phyloP scores from a whole-genome alignment of 2,797 vertebrate genomes.

The Spheniscus humboldti region DNA sequence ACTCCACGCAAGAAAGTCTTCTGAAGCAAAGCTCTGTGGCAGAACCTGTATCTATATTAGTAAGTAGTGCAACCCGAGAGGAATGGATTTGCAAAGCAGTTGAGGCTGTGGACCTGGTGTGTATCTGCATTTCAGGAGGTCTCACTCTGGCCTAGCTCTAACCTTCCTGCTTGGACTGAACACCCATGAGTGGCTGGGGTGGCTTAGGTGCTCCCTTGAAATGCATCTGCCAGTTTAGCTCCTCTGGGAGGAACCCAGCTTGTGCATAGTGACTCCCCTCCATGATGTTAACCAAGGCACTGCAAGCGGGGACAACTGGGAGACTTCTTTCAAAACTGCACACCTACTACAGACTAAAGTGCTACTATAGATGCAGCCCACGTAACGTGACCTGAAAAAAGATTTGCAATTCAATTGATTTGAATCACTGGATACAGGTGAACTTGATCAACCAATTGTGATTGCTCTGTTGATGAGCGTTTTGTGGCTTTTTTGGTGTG shows the following conservation, averaged over 20 bases:
- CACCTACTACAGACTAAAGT: neutral
- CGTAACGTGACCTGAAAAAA: neutral
- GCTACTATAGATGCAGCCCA: neutral
- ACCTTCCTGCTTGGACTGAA: neutral
- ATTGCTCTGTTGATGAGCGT: neutral
- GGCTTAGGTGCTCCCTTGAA: neutral
- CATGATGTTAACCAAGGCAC: accelerated
- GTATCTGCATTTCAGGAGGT: neutral
- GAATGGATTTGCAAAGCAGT: neutral
- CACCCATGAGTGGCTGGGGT: neutral
- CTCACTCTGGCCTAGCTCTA: neutral
- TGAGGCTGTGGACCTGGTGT: neutral
- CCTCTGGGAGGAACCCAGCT: neutral
- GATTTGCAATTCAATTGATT: neutral
- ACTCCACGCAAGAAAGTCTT: neutral
- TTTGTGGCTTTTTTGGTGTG: neutral
- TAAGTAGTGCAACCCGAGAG: neutral
- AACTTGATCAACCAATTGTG: neutral
- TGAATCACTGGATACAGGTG: neutral
- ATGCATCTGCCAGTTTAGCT: neutral
- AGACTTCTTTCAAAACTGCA: neutral
- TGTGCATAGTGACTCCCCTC: neutral
- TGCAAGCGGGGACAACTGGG: neutral
- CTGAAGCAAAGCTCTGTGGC: neutral
- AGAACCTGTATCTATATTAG: neutral